Base-by-base conservation (phyloP, 2,888 invertebrate genomes). In the Lissonota sp. region DNA sequence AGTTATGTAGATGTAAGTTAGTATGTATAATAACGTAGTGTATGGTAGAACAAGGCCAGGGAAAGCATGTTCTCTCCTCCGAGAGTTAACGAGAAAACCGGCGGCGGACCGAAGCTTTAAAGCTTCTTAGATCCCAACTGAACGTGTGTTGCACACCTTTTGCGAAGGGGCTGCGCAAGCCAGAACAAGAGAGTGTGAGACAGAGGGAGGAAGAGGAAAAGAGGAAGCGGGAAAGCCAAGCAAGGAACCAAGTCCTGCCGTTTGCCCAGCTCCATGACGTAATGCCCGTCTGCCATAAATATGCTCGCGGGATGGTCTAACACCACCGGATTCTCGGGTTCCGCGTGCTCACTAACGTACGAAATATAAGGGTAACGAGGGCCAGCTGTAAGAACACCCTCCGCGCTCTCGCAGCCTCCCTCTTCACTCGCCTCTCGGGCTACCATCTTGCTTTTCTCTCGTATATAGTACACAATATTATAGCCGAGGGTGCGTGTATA, bases 1-100 rank as follows among this genome's bases (percentile, higher is more conserved):
- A 91, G 89, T 91, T 89, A 91, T 88, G 89, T 85, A 86, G 76
- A 84, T 79, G 58, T 74, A 67, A 66, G 53, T 63, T 70, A n/a
- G 12, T 70, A 12, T 40, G 37, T 78, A 71, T 71, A 67, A 81
- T 75, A 81, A 75, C 63, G 60, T 71, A 63, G 67, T 75, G 49
- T 75, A 75, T 51, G 67, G 37, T 60, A 4, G 1, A 26, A 53
- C 14, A 26, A 26, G 26, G 26, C 26, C 26, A 26, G 53, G 3
- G 26, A 76, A 53, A 16, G 37, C 53, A 62, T 46, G 42, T 70
- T 51, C 37, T 26, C 26, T 26, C 26, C 26, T 8, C 63, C 62
- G 51, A 60, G 66, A 58, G 79, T 82, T 84, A 82, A 82, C 74
- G 81, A 83, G 84, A 76, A 83, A 84, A 82, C 70, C 76, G 71